Base-by-base conservation (phyloP, 2,113 vertebrate species). In the Plotosus lineatus region DNA sequence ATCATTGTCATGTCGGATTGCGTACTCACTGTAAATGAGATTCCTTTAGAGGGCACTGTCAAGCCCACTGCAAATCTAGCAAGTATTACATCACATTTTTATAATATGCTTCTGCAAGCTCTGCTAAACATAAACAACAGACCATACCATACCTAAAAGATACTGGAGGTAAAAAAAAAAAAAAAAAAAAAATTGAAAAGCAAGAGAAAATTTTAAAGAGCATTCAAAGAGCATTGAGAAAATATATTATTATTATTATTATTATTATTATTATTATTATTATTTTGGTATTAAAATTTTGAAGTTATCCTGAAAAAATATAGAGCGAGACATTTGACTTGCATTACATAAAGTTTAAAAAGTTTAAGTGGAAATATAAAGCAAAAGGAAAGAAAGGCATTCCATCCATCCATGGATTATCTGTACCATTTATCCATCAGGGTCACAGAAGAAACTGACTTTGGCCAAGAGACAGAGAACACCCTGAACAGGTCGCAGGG, bases 31-130 rank as follows among this genome's bases (percentile, higher is more conserved):
- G 46, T 15, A 65, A 42, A 77, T 72, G 36, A 40, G 44, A 71
- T 81, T 56, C 82, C 73, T 60, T 63, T 63, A 81, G 74, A 75
- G 66, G 75, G 44, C 60, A 78, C 31, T 58, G 61, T 81, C 75
- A 84, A 71, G 75, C 69, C 69, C 46, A 51, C 46, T 50, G 15
- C 44, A 33, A 10, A 28, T 31, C 69, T 9, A n/a, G n/a, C 17
- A 17, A 51, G 46, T 51, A 51, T 51, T 51, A 51, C 69, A 51
- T 73, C 28, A 73, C 28, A 21, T 51, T 51, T 51, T 23, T 51
- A 31, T 51, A 51, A 33, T 48, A 71, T 50, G 40, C 42, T 40
- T 68, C 36, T 44, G 42, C 23, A n/a, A 68, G 40, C 1, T 69
- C 40, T 69, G 40, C 21, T 42, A 42, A 69, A 44, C 17, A 2